These are phyloP conservation scores for Globicephala melas DNA, from an alignment of 2,113 vertebrate species.

Conservation along the genomic window DNA sequence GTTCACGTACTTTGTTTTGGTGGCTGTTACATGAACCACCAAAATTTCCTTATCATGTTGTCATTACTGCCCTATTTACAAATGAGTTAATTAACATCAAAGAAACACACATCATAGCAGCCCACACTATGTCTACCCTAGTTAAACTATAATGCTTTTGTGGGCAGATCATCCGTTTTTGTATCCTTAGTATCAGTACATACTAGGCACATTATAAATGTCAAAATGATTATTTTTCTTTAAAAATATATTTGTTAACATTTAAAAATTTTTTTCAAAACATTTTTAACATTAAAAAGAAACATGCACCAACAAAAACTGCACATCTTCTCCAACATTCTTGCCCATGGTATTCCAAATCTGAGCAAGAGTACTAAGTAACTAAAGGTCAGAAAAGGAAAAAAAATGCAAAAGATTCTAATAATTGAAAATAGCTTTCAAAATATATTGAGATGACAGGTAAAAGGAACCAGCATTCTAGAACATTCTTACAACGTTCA, in stretches of 20 bases:
- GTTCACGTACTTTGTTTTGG: background rate
- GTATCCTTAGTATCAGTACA: background rate
- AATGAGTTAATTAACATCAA: background rate
- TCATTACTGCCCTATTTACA: background rate
- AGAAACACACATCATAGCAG: background rate
- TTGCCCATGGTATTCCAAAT: constrained; percentile 7
- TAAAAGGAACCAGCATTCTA: background rate
- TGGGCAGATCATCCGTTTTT: background rate
- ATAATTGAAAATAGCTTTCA: constrained; percentile 11
- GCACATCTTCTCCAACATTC: background rate
- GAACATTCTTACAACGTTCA: background rate
- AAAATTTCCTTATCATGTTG: background rate
- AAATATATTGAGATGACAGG: background rate
- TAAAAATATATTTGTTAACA: background rate
- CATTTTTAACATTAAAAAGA: constrained; percentile 39
- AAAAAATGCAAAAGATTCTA: background rate
- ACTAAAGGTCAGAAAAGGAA: background rate
- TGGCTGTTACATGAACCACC: background rate
- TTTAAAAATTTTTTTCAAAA: background rate
- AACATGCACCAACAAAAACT: background rate
- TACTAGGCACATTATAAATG: background rate
- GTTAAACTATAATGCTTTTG: background rate
- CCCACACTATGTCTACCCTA: background rate
- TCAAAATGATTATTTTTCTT: background rate
- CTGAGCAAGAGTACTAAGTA: background rate